phyloP scores from a whole-genome alignment of 2,888 invertebrate species.

The Folsomia manolachei region DNA sequence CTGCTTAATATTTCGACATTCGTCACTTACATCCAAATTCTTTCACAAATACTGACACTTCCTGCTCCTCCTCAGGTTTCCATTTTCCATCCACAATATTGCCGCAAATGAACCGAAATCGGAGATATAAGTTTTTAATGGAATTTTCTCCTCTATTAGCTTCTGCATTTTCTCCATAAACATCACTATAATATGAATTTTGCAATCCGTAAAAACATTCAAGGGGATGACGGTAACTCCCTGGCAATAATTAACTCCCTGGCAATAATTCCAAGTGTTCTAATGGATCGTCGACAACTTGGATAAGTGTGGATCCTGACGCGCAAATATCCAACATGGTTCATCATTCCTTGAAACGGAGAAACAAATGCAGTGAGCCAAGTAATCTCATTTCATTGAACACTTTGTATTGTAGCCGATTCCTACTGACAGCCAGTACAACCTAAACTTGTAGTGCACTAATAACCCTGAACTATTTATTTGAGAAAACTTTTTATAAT shows the following conservation, averaged over 20 bases:
- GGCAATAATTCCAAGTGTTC: background rate
- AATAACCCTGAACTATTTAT: too few relatives aligned
- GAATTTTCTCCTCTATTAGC: constrained; percentile 29
- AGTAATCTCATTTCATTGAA: too few relatives aligned
- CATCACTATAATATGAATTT: constrained; percentile 42
- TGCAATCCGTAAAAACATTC: constrained; percentile 7
- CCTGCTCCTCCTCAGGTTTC: constrained; percentile 48
- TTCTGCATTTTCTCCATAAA: constrained; percentile 20
- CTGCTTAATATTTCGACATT: background rate
- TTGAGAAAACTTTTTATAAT: too few relatives aligned
- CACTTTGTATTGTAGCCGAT: too few relatives aligned
- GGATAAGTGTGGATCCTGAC: constrained; percentile 42
- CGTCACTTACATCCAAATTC: constrained; percentile 46
- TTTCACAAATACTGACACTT: constrained; percentile 44
- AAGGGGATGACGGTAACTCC: background rate
- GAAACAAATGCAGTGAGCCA: too few relatives aligned
- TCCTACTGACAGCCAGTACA: too few relatives aligned
- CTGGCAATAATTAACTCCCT: background rate
- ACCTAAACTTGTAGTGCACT: too few relatives aligned
- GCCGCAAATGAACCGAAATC: constrained; percentile 32
- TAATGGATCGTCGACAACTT: constrained; percentile 32
- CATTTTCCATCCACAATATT: constrained; percentile 41
- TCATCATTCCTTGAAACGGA: background rate
- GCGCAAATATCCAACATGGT: constrained; percentile 45
- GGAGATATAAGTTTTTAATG: constrained; percentile 34